Percentiles rank a stretch among this genome's conserved stretches.
Evolutionary conservation across 2,113 vertebrate species (phyloP).

Genomic region (Periophthalmus modestus): DNA sequence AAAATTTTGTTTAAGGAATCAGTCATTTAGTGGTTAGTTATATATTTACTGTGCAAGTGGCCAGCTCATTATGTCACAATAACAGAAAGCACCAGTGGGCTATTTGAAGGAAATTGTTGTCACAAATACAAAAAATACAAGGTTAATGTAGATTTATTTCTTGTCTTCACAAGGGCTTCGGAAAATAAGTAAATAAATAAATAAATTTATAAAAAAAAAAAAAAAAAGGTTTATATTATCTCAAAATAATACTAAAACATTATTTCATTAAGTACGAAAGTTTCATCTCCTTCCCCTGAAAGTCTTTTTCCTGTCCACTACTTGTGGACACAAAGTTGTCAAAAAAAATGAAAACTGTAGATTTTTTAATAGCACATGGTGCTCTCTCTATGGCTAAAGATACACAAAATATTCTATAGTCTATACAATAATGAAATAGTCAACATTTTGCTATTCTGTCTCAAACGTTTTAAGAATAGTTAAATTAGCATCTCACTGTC

Average conservation of each 20-base stretch:
- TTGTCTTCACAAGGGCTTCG: not conserved
- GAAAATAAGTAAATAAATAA: not conserved
- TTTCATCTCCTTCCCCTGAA: slow-evolving; percentile 67
- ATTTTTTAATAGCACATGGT: no score
- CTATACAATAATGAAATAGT: no score
- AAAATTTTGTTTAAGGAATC: slow-evolving; percentile 31
- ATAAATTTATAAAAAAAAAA: no score
- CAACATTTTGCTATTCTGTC: no score
- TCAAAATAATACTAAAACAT: not conserved
- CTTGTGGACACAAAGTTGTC: slow-evolving; percentile 29
- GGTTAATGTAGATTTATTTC: not conserved
- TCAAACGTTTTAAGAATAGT: no score
- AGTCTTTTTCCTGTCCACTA: slow-evolving; percentile 58
- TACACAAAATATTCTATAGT: no score
- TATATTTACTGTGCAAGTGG: not conserved
- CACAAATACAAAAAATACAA: no score
- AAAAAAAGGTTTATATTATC: not conserved
- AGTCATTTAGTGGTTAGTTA: slow-evolving; percentile 40
- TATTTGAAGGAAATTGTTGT: not conserved
- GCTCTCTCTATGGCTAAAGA: no score
- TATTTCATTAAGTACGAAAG: not conserved
- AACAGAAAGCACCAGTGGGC: not conserved
- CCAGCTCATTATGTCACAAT: not conserved
- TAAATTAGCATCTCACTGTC: no score
- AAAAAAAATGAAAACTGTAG: no score